Evolutionary conservation across 2,888 invertebrate species (phyloP), one percentile per base, ranked within the genome.

Genomic region (Agelastica alni): DNA sequence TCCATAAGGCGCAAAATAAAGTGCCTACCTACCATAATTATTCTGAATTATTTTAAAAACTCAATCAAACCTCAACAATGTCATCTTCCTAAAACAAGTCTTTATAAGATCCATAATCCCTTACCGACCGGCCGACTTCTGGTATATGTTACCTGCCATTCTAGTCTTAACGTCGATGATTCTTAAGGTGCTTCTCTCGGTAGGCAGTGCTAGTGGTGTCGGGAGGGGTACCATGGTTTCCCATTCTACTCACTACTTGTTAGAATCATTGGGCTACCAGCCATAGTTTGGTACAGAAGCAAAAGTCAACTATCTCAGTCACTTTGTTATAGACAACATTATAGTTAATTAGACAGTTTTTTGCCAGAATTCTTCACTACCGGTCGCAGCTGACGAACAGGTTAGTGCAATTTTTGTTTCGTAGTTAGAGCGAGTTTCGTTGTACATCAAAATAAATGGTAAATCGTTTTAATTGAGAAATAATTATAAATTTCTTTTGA

Each of bases 211-310:
- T 62, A 56, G 59, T 53, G 51, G 54, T 44, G 55, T 56, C 53
- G 70, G 68, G 70, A 68, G 73, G 73, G 70, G 64, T 57, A 59
- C 70, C 63, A 66, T 66, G 70, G 70, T 70, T 69, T 71, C 71
- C 70, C 68, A 72, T 70, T 71, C 73, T 72, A 74, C 74, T 72
- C 75, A 75, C 75, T 76, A 75, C 76, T 67, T 73, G 74, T 74
- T 70, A 71, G 74, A 71, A 74, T 72, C 76, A 76, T 76, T 75
- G 75, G 72, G 75, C 75, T 75, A 75, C 76, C 75, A 75, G 70
- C 74, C 70, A 72, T 74, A 75, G 73, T 74, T 75, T 74, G 73
- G 74, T 73, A 76, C 76, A 76, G 76, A 75, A 76, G 76, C 74
- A 70, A 69, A 70, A 70, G 62, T 66, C 67, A 66, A 67, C 66